Evolutionary conservation across 2,888 invertebrate genomes (phyloP).

Genomic region (Aphidoletes aphidimyza): DNA sequence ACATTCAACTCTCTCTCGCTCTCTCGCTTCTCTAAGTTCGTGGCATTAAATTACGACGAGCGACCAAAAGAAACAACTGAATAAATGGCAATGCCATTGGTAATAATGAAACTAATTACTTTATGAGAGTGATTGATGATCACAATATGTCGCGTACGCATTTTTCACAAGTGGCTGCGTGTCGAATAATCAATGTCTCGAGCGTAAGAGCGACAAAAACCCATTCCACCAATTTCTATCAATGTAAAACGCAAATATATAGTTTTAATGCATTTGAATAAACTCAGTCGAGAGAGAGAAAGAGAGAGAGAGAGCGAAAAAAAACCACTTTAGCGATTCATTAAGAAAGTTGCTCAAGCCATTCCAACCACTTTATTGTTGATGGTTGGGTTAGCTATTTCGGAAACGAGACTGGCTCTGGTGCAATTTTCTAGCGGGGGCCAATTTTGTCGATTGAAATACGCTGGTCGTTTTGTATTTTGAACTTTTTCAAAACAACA

Average conservation of each 20-base stretch:
- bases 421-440: neutral
- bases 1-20: neutral
- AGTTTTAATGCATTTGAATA: neutral
- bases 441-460: neutral
- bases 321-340: conserved; percentile 47
- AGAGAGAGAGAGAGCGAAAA: neutral
- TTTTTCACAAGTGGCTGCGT: neutral
- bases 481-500: too few species aligned
- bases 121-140: conserved; percentile 55
- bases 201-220: neutral
- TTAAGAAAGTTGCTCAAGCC: conserved; percentile 3
- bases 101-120: conserved; percentile 55
- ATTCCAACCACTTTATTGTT: too few species aligned
- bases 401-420: too few species aligned
- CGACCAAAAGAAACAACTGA: neutral
- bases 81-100: conserved; percentile 49
- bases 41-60: too few species aligned
- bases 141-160: conserved; percentile 1
- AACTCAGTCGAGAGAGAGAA: neutral
- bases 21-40: too few species aligned
- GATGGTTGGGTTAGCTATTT: too few species aligned
- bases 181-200: conserved; percentile 6
- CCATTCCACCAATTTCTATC: neutral
- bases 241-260: neutral
- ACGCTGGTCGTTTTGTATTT: neutral